These are phyloP conservation scores for Luffia ferchaultella DNA, from an alignment of 2,888 invertebrate genomes.

Conservation along the genomic window DNA sequence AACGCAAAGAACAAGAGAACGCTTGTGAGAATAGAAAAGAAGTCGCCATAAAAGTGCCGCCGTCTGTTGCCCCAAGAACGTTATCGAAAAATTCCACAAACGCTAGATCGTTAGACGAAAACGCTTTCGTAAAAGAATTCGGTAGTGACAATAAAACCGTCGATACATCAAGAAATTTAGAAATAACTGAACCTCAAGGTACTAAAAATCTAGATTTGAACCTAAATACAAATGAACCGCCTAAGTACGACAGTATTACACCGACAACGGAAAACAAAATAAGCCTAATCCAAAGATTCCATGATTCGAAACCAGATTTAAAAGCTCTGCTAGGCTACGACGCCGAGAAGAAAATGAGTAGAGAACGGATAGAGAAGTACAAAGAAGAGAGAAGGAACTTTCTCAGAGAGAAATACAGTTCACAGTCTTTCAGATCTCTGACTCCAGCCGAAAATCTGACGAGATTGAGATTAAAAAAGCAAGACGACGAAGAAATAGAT, in stretches of 20 bases:
- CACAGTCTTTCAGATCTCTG: conserved; percentile 77
- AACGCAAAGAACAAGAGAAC: conserved; percentile 28
- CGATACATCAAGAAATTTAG: conserved; percentile 68
- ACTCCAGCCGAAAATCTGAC: conserved; percentile 60
- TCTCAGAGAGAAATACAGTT: conserved; percentile 84
- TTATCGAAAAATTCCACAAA: conserved; percentile 69
- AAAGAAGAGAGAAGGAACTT: conserved; percentile 90
- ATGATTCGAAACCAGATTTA: conserved; percentile 32
- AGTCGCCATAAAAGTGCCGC: conserved; percentile 43
- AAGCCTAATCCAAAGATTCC: conserved; percentile 63
- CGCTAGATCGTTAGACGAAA: conserved; percentile 76
- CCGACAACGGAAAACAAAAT: conserved; percentile 71
- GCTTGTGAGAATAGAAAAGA: conserved; percentile 30
- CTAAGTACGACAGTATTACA: conserved; percentile 46
- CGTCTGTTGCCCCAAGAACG: conserved; percentile 68
- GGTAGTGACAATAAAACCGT: conserved; percentile 36
- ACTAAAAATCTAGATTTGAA: conserved; percentile 62
- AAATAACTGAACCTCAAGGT: conserved; percentile 68
- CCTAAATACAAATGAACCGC: conserved; percentile 36
- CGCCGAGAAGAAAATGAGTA: conserved; percentile 69
- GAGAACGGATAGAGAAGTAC: conserved; percentile 89
- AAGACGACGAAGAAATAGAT: conserved; percentile 11
- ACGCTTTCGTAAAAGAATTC: conserved; percentile 76
- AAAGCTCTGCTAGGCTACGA: conserved; percentile 44
- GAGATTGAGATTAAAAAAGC: conserved; percentile 45